Conservation (phyloP, 2,797 vertebrate genomes). For the Pseudochirops cupreus region DNA sequence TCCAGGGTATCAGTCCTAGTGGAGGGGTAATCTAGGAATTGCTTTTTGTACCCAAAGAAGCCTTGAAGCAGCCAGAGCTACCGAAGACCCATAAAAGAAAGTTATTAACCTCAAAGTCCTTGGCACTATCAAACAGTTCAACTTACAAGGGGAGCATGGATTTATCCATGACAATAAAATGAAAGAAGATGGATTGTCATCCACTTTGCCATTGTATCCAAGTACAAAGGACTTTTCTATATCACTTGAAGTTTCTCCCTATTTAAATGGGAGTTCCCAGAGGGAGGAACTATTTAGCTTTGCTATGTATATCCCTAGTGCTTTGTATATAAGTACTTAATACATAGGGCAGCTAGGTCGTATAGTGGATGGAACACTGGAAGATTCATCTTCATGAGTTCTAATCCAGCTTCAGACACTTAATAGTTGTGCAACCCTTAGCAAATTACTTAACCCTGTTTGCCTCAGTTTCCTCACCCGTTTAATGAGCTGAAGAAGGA, state of each 20-base stretch:
- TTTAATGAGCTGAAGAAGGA: not conserved
- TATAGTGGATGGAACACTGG: not conserved
- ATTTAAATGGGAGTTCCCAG: not conserved
- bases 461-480: not conserved
- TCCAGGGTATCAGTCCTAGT: not conserved
- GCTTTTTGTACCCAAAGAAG: not conserved
- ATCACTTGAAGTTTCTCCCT: not conserved
- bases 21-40: not conserved
- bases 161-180: not conserved
- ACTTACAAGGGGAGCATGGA: not conserved
- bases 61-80: not conserved
- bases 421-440: not conserved
- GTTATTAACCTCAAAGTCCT: not conserved
- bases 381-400: not conserved
- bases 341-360: not conserved
- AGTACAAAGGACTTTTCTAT: not conserved
- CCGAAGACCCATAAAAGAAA: not conserved
- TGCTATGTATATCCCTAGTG: not conserved
- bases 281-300: not conserved
- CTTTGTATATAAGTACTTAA: not conserved
- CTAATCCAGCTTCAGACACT: not conserved
- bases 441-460: not conserved
- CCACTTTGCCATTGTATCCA: not conserved
- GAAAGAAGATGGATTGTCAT: not conserved
- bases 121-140: not conserved